Percentiles rank a stretch among this genome's conserved stretches.
These are phyloP conservation scores for Calcarius lapponicus DNA, from an alignment of 2,797 vertebrate genomes.

Conservation along the genomic window DNA sequence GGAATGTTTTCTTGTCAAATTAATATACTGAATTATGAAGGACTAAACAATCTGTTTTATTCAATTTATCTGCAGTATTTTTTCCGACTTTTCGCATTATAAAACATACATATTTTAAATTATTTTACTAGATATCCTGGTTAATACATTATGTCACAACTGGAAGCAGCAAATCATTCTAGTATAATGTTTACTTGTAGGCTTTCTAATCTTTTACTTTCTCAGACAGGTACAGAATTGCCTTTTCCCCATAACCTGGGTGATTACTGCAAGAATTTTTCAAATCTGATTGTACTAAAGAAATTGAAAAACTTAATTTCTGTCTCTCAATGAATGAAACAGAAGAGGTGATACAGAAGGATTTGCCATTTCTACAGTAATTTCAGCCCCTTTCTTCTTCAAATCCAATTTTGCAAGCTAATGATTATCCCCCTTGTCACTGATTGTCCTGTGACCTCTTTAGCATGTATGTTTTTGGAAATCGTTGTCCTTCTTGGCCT, in stretches of 20 bases:
- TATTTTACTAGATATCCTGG: not conserved
- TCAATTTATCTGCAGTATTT: not conserved
- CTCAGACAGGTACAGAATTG: not conserved
- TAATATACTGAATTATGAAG: not conserved
- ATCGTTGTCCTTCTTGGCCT: constrained; percentile 21
- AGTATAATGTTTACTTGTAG: not conserved
- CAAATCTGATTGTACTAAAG: not conserved
- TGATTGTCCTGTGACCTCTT: not conserved
- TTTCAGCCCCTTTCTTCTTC: not conserved
- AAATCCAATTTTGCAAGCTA: not conserved
- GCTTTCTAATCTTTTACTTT: not conserved
- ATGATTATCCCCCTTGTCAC: not conserved
- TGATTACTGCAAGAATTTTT: not conserved
- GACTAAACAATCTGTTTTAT: not conserved
- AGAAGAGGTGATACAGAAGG: not conserved
- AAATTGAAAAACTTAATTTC: not conserved
- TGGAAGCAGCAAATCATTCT: not conserved
- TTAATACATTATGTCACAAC: not conserved
- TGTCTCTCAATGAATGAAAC: not conserved
- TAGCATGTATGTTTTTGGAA: not conserved
- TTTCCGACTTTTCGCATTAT: not conserved
- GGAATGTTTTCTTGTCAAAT: not conserved
- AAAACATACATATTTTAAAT: not conserved
- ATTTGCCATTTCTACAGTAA: not conserved
- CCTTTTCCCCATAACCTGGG: not conserved